Evolutionary conservation across 2,888 invertebrate species (phyloP).

Genomic region (Congeria kusceri): DNA sequence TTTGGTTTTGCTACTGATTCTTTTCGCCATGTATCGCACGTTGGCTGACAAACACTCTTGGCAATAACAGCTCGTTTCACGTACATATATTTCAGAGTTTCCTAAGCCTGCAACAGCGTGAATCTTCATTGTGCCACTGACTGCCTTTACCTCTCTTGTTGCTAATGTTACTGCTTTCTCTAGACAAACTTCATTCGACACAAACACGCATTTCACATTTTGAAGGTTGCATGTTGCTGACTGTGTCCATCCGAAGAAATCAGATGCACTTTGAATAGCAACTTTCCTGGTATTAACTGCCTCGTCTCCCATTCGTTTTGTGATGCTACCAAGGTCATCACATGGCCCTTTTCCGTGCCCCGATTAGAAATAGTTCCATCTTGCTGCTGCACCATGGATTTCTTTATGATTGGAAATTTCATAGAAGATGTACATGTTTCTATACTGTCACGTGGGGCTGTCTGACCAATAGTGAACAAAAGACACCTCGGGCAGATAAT

Average conservation of each 20-base stretch:
- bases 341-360: constrained; percentile 63
- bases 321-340: constrained; percentile 56
- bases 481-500: constrained; percentile 8
- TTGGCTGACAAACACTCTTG: no score
- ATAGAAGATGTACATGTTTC: constrained; percentile 56
- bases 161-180: not conserved
- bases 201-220: constrained; percentile 18
- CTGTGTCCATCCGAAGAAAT: constrained; percentile 37
- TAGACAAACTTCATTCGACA: not conserved
- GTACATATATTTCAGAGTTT: constrained; percentile 2
- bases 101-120: constrained; percentile 14
- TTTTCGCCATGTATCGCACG: no score
- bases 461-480: constrained; percentile 60
- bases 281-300: constrained; percentile 32
- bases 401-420: constrained; percentile 44
- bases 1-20: no score
- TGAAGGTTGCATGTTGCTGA: constrained; percentile 1
- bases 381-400: constrained; percentile 28
- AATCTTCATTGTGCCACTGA: constrained; percentile 17
- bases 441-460: constrained; percentile 57
- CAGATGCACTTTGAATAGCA: constrained; percentile 22
- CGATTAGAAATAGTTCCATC: constrained; percentile 66
- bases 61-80: constrained; percentile 10
- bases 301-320: constrained; percentile 57
- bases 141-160: not conserved